These are phyloP conservation scores for Gymnoscelis rufifasciata DNA, from an alignment of 2,888 invertebrate genomes.

Conservation along the genomic window DNA sequence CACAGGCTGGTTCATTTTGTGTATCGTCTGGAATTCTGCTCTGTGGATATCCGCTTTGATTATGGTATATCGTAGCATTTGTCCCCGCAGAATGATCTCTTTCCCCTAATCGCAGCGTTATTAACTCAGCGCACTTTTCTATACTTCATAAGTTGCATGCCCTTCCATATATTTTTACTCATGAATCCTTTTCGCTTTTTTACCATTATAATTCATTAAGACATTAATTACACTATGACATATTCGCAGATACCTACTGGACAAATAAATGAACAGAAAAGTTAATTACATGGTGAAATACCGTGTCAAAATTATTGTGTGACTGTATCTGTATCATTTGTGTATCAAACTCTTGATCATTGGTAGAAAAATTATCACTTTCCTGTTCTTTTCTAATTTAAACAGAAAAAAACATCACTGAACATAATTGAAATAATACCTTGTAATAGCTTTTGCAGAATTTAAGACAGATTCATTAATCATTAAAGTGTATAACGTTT, in stretches of 20 bases:
- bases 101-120: constrained; percentile 58
- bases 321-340: constrained; percentile 15
- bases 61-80: constrained; percentile 67
- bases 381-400: constrained; percentile 44
- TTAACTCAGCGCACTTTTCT: constrained; percentile 59
- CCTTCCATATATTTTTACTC: constrained; percentile 34
- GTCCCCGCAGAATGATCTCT: constrained; percentile 63
- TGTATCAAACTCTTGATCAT: constrained; percentile 8
- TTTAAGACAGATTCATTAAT: too few species aligned
- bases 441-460: constrained; percentile 26
- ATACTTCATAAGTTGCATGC: constrained; percentile 66
- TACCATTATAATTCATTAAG: constrained; percentile 18
- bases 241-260: constrained; percentile 44
- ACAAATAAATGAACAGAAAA: constrained; percentile 49
- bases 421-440: constrained; percentile 43
- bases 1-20: constrained; percentile 52
- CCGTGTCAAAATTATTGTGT: constrained; percentile 16
- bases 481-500: too few species aligned
- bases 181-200: constrained; percentile 34
- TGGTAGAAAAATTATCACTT: too few species aligned
- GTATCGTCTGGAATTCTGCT: constrained; percentile 50
- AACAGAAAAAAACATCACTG: too few species aligned
- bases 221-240: constrained; percentile 5
- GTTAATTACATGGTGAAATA: constrained; percentile 39
- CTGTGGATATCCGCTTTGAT: constrained; percentile 66